Evolutionary conservation across 2,888 invertebrate species (phyloP).

Genomic region (Pristionchus mayeri): DNA sequence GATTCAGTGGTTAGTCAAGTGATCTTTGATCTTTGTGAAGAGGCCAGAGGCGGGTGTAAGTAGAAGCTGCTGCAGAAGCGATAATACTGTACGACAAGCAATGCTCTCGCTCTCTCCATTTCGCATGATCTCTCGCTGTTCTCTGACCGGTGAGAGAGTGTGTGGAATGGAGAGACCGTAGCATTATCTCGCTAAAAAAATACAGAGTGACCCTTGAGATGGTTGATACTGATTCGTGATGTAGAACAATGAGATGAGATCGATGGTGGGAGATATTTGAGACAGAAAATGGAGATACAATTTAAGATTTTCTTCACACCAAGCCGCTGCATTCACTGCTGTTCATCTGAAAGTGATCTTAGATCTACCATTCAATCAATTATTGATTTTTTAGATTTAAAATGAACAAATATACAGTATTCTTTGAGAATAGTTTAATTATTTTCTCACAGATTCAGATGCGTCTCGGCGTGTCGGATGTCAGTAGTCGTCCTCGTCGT

Average conservation of each 20-base stretch:
- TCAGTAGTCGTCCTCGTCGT: slow-evolving; percentile 46
- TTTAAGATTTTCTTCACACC: neutral
- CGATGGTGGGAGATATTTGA: neutral
- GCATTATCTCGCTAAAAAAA: neutral
- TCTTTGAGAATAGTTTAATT: neutral
- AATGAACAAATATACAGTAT: neutral
- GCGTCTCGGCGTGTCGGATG: slow-evolving; percentile 11
- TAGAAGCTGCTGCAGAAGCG: neutral
- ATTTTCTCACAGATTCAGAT: neutral
- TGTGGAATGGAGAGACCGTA: no score
- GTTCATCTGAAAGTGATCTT: neutral
- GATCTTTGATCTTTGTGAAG: slow-evolving; percentile 1
- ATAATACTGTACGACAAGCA: slow-evolving; percentile 1
- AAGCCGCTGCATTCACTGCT: neutral
- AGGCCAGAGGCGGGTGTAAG: no score
- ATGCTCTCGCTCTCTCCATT: no score
- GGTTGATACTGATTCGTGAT: neutral
- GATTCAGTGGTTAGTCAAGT: neutral
- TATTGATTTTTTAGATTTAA: neutral
- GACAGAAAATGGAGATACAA: neutral
- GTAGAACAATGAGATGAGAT: no score
- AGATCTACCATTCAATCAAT: no score
- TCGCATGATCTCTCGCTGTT: no score
- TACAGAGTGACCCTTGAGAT: slow-evolving; percentile 7
- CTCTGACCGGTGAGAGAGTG: no score